A percentile compares a stretch with the other conserved stretches of the same genome.
Evolutionary conservation across 2,797 vertebrate species (phyloP).

Genomic region (Craterocephalus amniculus): DNA sequence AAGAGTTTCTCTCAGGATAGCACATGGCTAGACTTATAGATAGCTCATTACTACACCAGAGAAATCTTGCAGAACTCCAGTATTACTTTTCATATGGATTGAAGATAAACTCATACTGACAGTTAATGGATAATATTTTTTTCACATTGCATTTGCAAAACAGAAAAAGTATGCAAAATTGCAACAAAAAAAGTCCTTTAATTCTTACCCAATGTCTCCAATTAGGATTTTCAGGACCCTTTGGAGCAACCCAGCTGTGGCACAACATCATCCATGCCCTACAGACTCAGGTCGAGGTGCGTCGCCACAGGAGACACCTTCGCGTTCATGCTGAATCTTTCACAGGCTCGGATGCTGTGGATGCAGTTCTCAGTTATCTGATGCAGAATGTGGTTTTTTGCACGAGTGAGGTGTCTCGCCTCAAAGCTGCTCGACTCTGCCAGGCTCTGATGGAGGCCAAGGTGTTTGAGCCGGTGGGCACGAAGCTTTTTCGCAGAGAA

Average conservation of each 20-base stretch:
- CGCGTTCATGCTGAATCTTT: constrained; percentile 84
- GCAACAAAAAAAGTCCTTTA: not conserved
- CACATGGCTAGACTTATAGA: no score
- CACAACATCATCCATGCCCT: constrained; percentile 87
- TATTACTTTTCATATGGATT: no score
- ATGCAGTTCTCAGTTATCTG: constrained; percentile 87
- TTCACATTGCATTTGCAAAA: no score
- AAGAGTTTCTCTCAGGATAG: no score
- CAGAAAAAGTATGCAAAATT: no score
- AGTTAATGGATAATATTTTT: no score
- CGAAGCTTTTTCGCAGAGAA: constrained; percentile 85
- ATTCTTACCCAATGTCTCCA: not conserved
- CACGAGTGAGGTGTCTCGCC: constrained; percentile 85
- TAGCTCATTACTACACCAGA: no score
- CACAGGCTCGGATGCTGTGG: constrained; percentile 86
- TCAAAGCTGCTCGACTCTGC: constrained; percentile 88
- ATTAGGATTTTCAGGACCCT: constrained; percentile 81
- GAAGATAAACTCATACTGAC: no score
- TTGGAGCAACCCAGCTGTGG: constrained; percentile 89
- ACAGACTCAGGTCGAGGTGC: constrained; percentile 86
- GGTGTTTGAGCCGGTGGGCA: constrained; percentile 86
- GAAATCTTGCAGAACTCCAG: no score
- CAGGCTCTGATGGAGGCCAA: constrained; percentile 90
- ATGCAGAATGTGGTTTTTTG: constrained; percentile 89
- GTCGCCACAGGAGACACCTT: constrained; percentile 81